phyloP scores from a whole-genome alignment of 1,140 invertebrate species.

The Hormaphis cornu region DNA sequence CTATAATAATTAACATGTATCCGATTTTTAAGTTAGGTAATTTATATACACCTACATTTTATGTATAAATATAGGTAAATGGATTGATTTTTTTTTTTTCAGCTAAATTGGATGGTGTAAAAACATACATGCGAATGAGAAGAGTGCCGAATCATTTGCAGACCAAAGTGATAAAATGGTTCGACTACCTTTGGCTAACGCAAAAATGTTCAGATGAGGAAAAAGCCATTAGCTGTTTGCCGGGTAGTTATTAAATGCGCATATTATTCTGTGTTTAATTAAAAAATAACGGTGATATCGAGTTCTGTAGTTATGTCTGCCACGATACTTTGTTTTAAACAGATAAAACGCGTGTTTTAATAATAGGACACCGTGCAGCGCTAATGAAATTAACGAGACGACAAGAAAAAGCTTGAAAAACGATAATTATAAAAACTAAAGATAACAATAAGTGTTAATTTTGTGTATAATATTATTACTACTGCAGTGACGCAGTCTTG shows the following conservation, averaged over 20 bases:
- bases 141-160: constrained; percentile 89
- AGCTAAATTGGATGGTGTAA: constrained; percentile 96
- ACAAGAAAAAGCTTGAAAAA: neutral
- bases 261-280: constrained; percentile 5
- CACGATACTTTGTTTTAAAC: neutral
- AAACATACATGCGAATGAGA: constrained; percentile 96
- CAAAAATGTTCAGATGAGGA: constrained; percentile 98
- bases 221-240: constrained; percentile 84
- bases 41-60: too few relatives aligned
- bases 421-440: neutral
- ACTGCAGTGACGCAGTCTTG: too few relatives aligned
- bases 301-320: neutral
- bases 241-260: constrained; percentile 48
- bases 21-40: too few relatives aligned
- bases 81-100: constrained; percentile 36
- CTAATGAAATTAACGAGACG: neutral
- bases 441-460: too few relatives aligned
- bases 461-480: too few relatives aligned
- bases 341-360: neutral
- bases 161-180: constrained; percentile 98
- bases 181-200: constrained; percentile 96
- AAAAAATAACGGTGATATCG: neutral
- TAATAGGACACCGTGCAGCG: neutral
- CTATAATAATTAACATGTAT: too few relatives aligned
- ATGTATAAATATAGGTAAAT: too few relatives aligned